Evolutionary conservation across 2,797 vertebrate genomes (phyloP), one percentile per base, ranked within the genome.

Genomic region (Mus minutoides): DNA sequence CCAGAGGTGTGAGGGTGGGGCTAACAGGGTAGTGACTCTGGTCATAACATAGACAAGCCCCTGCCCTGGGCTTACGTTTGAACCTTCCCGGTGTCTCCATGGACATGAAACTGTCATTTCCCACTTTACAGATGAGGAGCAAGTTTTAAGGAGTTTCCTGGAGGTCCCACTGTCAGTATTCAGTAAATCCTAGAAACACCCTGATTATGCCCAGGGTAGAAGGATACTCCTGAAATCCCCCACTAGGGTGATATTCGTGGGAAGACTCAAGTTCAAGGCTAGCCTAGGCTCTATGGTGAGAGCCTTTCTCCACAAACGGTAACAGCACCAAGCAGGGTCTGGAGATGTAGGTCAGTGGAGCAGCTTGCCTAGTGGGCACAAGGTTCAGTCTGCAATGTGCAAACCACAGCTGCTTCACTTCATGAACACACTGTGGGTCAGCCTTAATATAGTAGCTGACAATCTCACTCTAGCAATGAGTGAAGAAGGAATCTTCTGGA

Each of bases 401-500:
- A n/a, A 49, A 73, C 89, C 89, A 22, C 6, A n/a, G 46, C 43
- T 34, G 2, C 78, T 79, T 90, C 29, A 80, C 31, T 67, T 85
- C 40, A 85, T 29, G 54, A 86, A 40, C 64, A 86, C 7, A 76
- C 26, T 9, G 77, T 62, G 69, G 29, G 37, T 34, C 82, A 40
- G 34, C 13, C 17, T 88, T 78, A 93, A 52, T 71, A 83, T 6
- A 56, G 0, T 12, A 43, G 0, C 21, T 34, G 9, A 40, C 37
- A 78, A 37, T 80, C 93, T 84, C 76, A 82, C 46, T 82, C 83
- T 54, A 49, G 46, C 86, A 29, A 9, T 56, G 13, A 22, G 6
- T 64, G 67, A 34, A 26, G 84, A 54, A 83, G 64, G 79, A 67
- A 78, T 84, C 58, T 96, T 95, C 87, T 90, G 37, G 80, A 92